These are phyloP conservation scores for Eretmochelys imbricata DNA, from an alignment of 2,113 vertebrate genomes.

Conservation along the genomic window DNA sequence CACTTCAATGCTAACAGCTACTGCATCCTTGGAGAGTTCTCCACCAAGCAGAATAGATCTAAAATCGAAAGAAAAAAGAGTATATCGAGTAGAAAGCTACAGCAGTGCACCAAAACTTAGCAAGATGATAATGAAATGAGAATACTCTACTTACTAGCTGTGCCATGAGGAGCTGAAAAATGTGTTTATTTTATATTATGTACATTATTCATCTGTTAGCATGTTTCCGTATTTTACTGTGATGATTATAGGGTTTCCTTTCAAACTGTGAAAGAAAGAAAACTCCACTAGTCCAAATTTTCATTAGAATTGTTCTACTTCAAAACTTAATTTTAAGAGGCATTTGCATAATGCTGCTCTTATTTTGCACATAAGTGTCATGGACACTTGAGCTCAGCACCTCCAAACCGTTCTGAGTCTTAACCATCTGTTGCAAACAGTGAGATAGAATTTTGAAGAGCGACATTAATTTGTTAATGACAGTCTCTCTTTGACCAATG, in stretches of 20 bases:
- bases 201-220: background rate
- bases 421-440: background rate
- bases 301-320: background rate
- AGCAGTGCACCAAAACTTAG: background rate
- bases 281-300: background rate
- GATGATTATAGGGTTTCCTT: background rate
- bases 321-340: background rate
- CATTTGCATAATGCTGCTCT: background rate
- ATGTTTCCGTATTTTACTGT: background rate
- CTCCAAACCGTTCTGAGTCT: background rate
- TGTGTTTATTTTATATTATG: background rate
- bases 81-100: background rate
- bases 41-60: background rate
- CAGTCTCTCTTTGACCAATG: background rate
- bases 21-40: rapidly evolving
- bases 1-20: background rate
- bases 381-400: background rate
- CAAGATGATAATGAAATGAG: background rate
- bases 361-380: background rate
- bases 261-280: background rate
- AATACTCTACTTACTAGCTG: background rate
- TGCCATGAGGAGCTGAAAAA: background rate
- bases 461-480: background rate
- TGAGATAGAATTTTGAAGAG: background rate
- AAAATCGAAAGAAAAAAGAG: background rate